phyloP scores from a whole-genome alignment of 2,888 invertebrate species.

The Lithophane leautieri region DNA sequence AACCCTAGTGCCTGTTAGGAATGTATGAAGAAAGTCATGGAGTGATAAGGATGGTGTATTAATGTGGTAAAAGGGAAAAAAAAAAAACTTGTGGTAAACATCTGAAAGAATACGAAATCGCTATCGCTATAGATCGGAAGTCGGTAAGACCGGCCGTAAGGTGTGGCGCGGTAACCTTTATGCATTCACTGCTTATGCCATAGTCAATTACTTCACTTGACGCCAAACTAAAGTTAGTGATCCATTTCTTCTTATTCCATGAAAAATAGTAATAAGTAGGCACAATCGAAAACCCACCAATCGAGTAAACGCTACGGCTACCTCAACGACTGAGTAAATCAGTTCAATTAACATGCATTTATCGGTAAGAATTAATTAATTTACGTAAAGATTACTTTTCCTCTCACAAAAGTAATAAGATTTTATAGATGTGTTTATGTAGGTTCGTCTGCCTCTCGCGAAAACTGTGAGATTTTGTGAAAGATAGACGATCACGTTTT shows the following conservation, averaged over 20 bases:
- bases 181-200: background rate
- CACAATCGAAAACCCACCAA: constrained; percentile 58
- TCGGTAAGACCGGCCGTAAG: background rate
- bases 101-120: background rate
- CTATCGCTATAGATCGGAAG: background rate
- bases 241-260: constrained; percentile 26
- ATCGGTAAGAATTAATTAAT: constrained; percentile 53
- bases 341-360: constrained; percentile 60
- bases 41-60: background rate
- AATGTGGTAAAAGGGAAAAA: background rate
- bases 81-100: background rate
- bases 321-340: constrained; percentile 61
- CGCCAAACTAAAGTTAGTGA: background rate
- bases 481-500: constrained; percentile 79
- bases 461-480: constrained; percentile 76
- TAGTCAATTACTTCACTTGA: background rate
- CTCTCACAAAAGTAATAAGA: constrained; percentile 24
- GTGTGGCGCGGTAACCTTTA: background rate
- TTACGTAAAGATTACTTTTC: constrained; percentile 28
- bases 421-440: constrained; percentile 28
- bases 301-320: constrained; percentile 56
- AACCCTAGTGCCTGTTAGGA: constrained; percentile 7
- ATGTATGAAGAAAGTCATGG: background rate
- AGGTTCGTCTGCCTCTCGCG: constrained; percentile 83
- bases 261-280: constrained; percentile 10